Evolutionary conservation across 1,140 invertebrate genomes (phyloP), one percentile per base, ranked within the genome.

Genomic region (Cyphomyrmex costatus): DNA sequence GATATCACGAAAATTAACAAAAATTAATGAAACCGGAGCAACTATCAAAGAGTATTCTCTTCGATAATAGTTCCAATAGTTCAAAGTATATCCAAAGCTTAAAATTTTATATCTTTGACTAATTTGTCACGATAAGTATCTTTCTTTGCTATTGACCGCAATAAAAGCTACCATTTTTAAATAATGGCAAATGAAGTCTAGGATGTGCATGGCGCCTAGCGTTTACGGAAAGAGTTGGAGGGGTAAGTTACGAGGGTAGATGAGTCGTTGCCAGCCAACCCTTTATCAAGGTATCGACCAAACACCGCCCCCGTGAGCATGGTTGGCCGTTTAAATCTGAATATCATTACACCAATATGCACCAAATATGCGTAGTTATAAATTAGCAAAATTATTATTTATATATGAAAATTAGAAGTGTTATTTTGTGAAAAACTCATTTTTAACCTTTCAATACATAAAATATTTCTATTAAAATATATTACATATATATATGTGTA

Each of bases 211-310:
- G 36, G 53, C 30, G 53, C 6, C 24, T 63, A 66, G 49, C 71
- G 70, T 86, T 56, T 74, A 86, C 36, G 78, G 77, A 70, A 89
- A 78, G 80, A 88, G 85, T 68, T 33, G 10, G 61, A 84, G 73
- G 91, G 89, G 87, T 88, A 84, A 92, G 85, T 86, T 86, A 85
- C 58, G 70, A 61, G 33, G 66, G 83, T 86, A 76, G 84, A 85
- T 86, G 86, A 89, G 89, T 77, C 88, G 92, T 93, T 93, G 92
- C 92, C 88, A 93, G 85, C 90, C 90, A 89, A 87, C 76, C 76
- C 82, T 80, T 77, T 86, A 85, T 74, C 89, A 71, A 87, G 86
- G 60, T 93, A 93, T 93, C 92, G 92, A 93, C 91, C 92, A 93
- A 93, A 93, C 92, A 92, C 84, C 85, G 73, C 73, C 86, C 86